Evolutionary conservation across 1,140 invertebrate species (phyloP), one percentile per base, ranked within the genome.

Genomic region (Drosophila bifasciata): DNA sequence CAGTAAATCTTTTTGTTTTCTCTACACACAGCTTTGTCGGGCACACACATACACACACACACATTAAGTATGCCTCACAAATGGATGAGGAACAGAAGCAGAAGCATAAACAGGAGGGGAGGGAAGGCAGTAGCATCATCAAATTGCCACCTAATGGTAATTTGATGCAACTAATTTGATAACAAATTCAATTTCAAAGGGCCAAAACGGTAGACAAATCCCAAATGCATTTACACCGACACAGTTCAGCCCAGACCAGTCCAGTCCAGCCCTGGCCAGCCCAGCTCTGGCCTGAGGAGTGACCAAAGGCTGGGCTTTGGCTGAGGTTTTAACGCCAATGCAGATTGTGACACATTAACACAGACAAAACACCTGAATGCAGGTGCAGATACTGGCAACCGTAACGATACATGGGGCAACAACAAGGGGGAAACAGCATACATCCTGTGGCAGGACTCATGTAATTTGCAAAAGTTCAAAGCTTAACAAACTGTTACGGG

Each of bases 391-490:
- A 56, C 32, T 36, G 32, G 11, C 11, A 36, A 11, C 32, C 32
- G 32, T 36, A 13, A 40, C 39, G 32, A 3, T n/a, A 48, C 16
- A 23, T n/a, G 48, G 15, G 21, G 39, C 48, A 44, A 15, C 48
- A 13, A 36, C 61, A 7, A 43, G 16, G 13, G n/a, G 40, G 44
- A 64, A 76, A 79, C 52, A 70, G 73, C 50, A 77, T 39, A 62
- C 62, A 85, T 85, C 81, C 81, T 79, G 73, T 81, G 77, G 77
- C 77, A 81, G 81, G 64, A 81, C 73, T 85, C 77, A 59, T 85
- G 81, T 85, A 85, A 85, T 81, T 86, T 86, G 77, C 81, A 81
- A 86, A 81, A 86, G 83, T 88, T 88, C 83, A 88, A 78, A 88
- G 83, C 77, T 88, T 88, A 88, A 83, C 83, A 88, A 88, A 88